Conservation (phyloP, 2,888 invertebrate genomes). For the Pardosa pseudoannulata region DNA sequence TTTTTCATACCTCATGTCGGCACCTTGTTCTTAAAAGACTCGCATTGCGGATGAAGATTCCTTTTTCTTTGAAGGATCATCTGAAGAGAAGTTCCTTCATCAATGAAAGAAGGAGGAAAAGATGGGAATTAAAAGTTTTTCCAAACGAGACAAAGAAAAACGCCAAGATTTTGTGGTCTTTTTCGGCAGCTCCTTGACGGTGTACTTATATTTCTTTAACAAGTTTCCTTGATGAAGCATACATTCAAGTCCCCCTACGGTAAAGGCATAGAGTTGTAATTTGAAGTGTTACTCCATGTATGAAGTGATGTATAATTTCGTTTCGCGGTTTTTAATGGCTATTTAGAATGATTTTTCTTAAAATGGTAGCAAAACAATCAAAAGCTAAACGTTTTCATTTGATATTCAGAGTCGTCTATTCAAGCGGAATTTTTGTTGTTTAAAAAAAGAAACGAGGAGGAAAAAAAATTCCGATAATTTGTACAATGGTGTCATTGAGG, state of each 20-base stretch:
- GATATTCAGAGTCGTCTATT: background rate
- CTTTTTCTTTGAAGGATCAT: background rate
- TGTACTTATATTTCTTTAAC: conserved; percentile 57
- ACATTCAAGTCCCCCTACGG: background rate
- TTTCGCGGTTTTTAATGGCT: conserved; percentile 1
- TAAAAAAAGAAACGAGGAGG: background rate
- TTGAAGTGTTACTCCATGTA: conserved; percentile 11
- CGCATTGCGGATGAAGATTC: background rate
- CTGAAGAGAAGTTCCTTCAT: conserved; percentile 6
- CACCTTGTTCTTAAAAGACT: conserved; percentile 13
- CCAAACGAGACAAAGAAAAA: conserved; percentile 28
- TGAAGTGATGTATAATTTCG: conserved; percentile 8
- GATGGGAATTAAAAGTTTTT: conserved; percentile 24
- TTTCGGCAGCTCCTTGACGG: conserved; percentile 56
- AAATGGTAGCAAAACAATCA: conserved; percentile 10
- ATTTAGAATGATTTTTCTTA: conserved; percentile 1
- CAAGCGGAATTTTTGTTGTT: background rate
- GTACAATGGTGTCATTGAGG: no score
- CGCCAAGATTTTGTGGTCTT: conserved; percentile 59
- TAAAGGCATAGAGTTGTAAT: background rate
- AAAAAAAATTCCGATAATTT: background rate
- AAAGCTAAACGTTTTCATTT: conserved; percentile 7
- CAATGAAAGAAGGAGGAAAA: conserved; percentile 9
- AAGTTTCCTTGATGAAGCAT: conserved; percentile 35
- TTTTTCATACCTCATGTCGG: background rate